Conservation (phyloP, 2,113 vertebrate species). For the Alethe diademata region DNA sequence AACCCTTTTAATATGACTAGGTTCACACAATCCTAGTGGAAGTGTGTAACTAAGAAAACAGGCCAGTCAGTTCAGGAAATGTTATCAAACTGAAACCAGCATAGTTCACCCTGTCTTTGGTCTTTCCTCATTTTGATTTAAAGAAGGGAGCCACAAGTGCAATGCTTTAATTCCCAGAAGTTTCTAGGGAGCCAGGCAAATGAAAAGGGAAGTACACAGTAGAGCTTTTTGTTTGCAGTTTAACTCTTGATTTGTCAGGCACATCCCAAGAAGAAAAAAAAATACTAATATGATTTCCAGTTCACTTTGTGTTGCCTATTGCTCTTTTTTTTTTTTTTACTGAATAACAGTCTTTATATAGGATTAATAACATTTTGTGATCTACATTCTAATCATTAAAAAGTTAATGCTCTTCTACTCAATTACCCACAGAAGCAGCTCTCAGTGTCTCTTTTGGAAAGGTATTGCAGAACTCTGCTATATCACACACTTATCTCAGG, state of each 20-base stretch:
- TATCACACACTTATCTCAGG: neutral
- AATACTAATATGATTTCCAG: neutral
- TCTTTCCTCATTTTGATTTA: slow-evolving; percentile 23
- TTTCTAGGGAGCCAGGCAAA: neutral
- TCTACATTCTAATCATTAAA: neutral
- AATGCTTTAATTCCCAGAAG: neutral
- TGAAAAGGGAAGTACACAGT: neutral
- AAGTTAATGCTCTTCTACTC: neutral
- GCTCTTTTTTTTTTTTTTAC: neutral
- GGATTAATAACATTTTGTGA: neutral
- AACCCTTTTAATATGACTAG: neutral
- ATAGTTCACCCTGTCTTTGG: neutral
- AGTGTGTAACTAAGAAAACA: neutral
- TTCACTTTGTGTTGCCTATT: neutral
- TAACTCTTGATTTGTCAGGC: neutral
- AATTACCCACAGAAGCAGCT: neutral
- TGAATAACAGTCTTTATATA: neutral
- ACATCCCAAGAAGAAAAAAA: neutral
- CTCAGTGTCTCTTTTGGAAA: neutral
- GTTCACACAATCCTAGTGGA: neutral
- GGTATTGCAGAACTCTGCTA: neutral
- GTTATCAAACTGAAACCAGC: neutral
- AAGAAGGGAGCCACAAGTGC: neutral
- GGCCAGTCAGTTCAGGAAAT: neutral
- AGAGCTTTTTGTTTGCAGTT: neutral